Percentiles rank a stretch among this genome's conserved stretches.
phyloP scores from a whole-genome alignment of 1,140 invertebrate species.

The Cylas formicarius region DNA sequence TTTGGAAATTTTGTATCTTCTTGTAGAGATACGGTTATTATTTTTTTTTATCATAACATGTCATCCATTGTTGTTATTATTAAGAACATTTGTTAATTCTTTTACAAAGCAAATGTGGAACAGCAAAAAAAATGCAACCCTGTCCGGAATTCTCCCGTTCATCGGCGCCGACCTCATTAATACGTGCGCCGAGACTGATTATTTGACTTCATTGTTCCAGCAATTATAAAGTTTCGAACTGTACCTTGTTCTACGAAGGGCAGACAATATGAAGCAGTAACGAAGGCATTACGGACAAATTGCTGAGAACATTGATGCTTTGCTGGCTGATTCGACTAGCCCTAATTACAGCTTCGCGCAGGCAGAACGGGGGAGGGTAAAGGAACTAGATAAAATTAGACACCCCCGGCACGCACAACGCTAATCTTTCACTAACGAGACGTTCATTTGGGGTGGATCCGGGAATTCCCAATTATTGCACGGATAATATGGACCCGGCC shows the following conservation, averaged over 20 bases:
- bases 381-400: slow-evolving; percentile 22
- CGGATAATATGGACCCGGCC: too few relatives aligned
- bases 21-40: too few relatives aligned
- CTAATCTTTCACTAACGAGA: slow-evolving; percentile 33
- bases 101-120: too few relatives aligned
- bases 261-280: slow-evolving; percentile 10
- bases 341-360: slow-evolving; percentile 19
- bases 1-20: too few relatives aligned
- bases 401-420: slow-evolving; percentile 27
- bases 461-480: slow-evolving; percentile 15
- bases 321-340: slow-evolving; percentile 8
- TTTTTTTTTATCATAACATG: too few relatives aligned
- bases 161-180: too few relatives aligned
- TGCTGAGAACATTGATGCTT: slow-evolving; percentile 15
- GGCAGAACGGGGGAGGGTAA: slow-evolving; percentile 7
- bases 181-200: slow-evolving; percentile 3
- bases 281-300: slow-evolving; percentile 17
- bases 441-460: slow-evolving; percentile 29
- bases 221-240: slow-evolving; percentile 16
- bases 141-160: too few relatives aligned
- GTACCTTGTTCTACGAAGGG: too few relatives aligned
- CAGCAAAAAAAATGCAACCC: too few relatives aligned
- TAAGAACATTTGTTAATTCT: too few relatives aligned
- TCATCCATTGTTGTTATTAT: too few relatives aligned
- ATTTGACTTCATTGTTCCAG: slow-evolving; percentile 17